phyloP scores from a whole-genome alignment of 2,113 vertebrate species.

The Martes martes region DNA sequence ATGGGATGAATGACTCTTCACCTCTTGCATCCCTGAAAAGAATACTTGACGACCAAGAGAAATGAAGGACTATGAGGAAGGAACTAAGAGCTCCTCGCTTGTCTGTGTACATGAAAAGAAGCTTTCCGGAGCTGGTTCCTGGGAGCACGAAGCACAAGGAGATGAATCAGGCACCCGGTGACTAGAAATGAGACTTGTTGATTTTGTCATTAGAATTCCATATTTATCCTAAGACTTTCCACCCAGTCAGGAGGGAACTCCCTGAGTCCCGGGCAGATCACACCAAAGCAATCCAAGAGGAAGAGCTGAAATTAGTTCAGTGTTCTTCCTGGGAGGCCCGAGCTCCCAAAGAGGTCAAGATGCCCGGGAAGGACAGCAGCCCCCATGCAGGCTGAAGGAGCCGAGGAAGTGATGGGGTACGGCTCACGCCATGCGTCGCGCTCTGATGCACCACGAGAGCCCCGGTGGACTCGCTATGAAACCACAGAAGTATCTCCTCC shows the following conservation, averaged over 20 bases:
- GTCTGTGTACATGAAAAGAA: background rate
- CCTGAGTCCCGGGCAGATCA: background rate
- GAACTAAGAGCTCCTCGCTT: background rate
- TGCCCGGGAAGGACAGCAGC: no score
- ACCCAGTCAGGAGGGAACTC: background rate
- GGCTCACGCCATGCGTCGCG: background rate
- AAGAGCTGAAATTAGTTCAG: background rate
- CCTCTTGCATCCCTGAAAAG: background rate
- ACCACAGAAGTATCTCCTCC: background rate
- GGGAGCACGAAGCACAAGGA: background rate
- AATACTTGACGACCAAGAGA: background rate
- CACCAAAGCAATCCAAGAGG: background rate
- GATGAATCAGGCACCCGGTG: background rate
- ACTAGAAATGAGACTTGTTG: background rate
- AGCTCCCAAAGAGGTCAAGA: background rate
- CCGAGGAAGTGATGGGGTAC: background rate
- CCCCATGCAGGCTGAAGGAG: background rate
- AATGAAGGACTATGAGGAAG: background rate
- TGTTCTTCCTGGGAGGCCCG: background rate
- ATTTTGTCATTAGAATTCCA: background rate
- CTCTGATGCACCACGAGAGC: fast-evolving
- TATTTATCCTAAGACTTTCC: background rate
- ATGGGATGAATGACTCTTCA: background rate
- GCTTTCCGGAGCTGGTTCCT: background rate
- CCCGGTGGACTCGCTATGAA: background rate